A percentile compares a stretch with the other conserved stretches of the same genome.
Evolutionary conservation across 1,140 invertebrate genomes (phyloP).

Genomic region (Sitobion miscanthi): DNA sequence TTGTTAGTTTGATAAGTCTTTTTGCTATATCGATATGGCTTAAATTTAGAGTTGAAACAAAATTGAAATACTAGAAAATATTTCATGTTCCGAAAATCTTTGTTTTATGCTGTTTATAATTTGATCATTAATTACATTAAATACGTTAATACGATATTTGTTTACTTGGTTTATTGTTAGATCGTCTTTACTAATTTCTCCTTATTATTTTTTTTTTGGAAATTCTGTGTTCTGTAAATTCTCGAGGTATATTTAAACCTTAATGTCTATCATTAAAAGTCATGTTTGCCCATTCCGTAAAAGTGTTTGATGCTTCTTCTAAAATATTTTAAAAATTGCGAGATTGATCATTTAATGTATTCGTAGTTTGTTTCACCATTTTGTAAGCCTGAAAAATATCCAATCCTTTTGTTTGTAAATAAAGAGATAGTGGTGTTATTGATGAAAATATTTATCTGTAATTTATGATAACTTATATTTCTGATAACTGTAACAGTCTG

Average conservation of each 20-base stretch:
- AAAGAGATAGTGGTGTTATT: neutral
- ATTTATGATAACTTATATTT: too few species aligned
- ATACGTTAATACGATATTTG: too few species aligned
- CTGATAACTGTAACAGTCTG: too few species aligned
- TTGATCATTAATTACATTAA: too few species aligned
- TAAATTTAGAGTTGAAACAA: neutral
- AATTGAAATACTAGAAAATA: neutral
- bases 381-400: neutral
- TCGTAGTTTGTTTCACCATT: neutral
- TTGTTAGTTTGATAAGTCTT: neutral
- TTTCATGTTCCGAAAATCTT: neutral
- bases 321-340: neutral
- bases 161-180: too few species aligned
- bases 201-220: neutral
- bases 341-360: neutral
- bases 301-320: neutral
- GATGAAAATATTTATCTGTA: neutral
- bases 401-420: slow-evolving; percentile 5
- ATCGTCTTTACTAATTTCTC: too few species aligned
- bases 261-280: neutral
- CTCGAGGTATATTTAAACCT: neutral
- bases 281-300: neutral
- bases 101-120: neutral
- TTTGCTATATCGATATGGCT: neutral
- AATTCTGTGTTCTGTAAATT: neutral